Base-by-base conservation (phyloP, 2,888 invertebrate genomes). In the Ormyrus rosae region DNA sequence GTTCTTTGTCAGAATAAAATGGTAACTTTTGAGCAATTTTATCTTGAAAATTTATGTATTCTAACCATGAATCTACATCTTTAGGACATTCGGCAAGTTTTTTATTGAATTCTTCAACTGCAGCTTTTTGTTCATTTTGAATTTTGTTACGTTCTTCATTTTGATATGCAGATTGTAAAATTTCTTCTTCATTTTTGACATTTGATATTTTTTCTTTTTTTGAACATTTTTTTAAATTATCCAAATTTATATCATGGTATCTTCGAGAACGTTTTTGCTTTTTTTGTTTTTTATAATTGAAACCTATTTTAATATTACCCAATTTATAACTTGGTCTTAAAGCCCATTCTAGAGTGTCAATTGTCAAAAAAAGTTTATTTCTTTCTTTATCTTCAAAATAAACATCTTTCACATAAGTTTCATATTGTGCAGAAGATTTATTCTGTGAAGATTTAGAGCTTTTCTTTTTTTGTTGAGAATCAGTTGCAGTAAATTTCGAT, bases 281-380 rank as follows among this genome's bases (percentile, higher is more conserved):
- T 0, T 50, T 58, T 61, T 81, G 80, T 7, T 86, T 86, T 7
- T 53, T 70, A 0, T 81, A 58, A 60, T 84, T 45, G 50, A 87
- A 87, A 67, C 88, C 87, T 19, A 89, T 78, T 58, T 76, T 81
- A 51, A 78, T 85, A 13, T 73, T 61, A n/a, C 78, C 79, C 6
- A 84, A 45, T 73, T 85, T 82, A 79, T 92, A 95, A 90, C 91
- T 92, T 0, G 95, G 94, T 73, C 93, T 92, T 0, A 93, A 92
- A 0, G 94, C 94, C 75, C 93, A 92, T 82, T 94, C 93, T 11
- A 96, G 91, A 0, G 94, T 95, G 55, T 92, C 90, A 2, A 95
- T 93, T 1, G 91, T 91, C 64, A 93, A 90, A 88, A 94, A 94
- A 70, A 92, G 93, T 70, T 89, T 91, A 63, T 93, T 94, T 68